A percentile compares a stretch with the other conserved stretches of the same genome.
These are phyloP conservation scores for Cataglyphis livida DNA, from an alignment of 2,888 invertebrate species.

Conservation along the genomic window DNA sequence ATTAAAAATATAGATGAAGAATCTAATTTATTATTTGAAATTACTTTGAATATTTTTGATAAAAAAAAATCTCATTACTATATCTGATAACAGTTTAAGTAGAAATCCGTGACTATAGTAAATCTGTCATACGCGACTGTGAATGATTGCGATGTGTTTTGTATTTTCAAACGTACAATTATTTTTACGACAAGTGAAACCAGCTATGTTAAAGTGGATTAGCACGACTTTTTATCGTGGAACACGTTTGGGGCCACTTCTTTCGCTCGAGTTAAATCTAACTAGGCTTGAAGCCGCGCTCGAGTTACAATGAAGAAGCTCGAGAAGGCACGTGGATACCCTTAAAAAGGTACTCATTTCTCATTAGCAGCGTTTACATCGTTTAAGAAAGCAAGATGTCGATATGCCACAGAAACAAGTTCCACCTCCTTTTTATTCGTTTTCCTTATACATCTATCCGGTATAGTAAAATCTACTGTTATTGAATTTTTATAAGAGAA, in stretches of 20 bases:
- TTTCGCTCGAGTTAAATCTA: constrained; percentile 25
- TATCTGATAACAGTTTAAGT: background rate
- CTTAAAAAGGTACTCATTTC: constrained; percentile 57
- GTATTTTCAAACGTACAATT: background rate
- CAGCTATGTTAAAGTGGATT: background rate
- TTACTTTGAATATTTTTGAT: background rate
- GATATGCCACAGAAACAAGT: background rate
- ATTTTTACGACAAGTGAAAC: background rate
- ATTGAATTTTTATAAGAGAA: background rate
- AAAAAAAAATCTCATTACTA: background rate
- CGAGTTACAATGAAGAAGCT: constrained; percentile 60
- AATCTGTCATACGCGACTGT: background rate
- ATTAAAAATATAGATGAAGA: background rate
- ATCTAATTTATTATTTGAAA: background rate
- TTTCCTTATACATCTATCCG: background rate
- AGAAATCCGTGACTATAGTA: background rate
- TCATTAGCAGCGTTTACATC: constrained; percentile 66
- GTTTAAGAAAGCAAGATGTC: constrained; percentile 24
- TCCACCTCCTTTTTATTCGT: background rate
- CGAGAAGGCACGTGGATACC: constrained; percentile 51
- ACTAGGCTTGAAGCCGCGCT: constrained; percentile 51
- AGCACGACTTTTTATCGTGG: constrained; percentile 5
- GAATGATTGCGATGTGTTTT: background rate
- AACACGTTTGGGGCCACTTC: background rate
- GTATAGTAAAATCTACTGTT: background rate